phyloP scores from a whole-genome alignment of 2,797 vertebrate species.

The Fundulus diaphanus region DNA sequence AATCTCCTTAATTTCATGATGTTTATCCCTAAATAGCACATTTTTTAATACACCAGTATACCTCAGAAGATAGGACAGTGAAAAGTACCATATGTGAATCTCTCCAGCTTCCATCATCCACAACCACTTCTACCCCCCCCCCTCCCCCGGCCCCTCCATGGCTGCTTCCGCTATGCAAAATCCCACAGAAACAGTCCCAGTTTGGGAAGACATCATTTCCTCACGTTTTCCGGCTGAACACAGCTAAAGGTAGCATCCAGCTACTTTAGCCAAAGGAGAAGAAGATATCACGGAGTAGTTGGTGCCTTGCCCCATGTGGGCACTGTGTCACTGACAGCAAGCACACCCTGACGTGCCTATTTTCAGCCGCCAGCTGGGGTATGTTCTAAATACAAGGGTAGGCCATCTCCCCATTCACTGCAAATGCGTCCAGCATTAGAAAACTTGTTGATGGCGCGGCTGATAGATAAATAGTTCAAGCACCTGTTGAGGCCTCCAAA shows the following conservation, averaged over 20 bases:
- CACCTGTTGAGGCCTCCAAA: background rate
- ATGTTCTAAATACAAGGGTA: background rate
- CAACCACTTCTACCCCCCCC: background rate
- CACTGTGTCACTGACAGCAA: background rate
- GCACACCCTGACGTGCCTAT: background rate
- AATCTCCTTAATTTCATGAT: background rate
- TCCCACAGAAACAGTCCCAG: too few relatives aligned
- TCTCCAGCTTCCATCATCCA: background rate
- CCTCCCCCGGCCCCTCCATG: too few relatives aligned
- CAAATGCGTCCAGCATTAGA: background rate
- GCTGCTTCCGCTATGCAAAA: too few relatives aligned
- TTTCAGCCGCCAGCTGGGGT: background rate
- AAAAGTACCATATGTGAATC: background rate
- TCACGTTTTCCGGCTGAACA: background rate
- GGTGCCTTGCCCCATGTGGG: background rate
- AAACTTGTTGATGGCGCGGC: background rate
- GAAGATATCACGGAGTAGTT: background rate
- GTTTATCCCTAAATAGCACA: background rate
- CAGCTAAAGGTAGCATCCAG: background rate
- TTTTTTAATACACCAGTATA: background rate
- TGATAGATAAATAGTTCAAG: background rate
- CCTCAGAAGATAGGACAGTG: background rate
- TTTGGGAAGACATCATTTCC: background rate
- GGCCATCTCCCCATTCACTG: background rate
- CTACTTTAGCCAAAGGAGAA: background rate